Base-by-base conservation (phyloP, 2,797 vertebrate species). In the Luscinia luscinia region DNA sequence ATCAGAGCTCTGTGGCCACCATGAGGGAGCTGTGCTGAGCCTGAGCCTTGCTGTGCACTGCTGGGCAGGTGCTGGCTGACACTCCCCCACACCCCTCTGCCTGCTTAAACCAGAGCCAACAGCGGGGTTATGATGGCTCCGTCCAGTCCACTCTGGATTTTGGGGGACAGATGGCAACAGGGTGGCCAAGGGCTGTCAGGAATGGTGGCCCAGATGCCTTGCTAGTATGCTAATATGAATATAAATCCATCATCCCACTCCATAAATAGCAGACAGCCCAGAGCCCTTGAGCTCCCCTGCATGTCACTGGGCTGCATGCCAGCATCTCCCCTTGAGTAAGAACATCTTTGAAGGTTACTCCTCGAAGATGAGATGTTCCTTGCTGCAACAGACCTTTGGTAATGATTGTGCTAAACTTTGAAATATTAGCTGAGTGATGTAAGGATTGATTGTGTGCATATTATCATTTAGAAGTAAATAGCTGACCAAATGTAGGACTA, bases 11-110 rank as follows among this genome's bases (percentile, higher is more conserved):
- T 40, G 8, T 4, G 43, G 20, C 2, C 57, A 27, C 24, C 48
- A 11, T 5, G 17, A 15, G 7, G 9, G 21, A 48, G 11, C 21
- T 57, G 38, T 51, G 16, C 64, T 55, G 23, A 23, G 15, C 14
- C 1, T 8, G 10, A 66, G 4, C 10, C 18, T 54, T 4, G 0
- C 21, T n/a, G 34, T 10, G 9, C 4, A 0, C 10, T 32, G 7
- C 36, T 21, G 40, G 18, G 18, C 14, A 17, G 30, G 4, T 18
- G 27, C 8, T 61, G 46, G 12, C 10, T 91, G 41, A 61, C 18
- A 6, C n/a, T 16, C 10, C 0, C 13, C n/a, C 21, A 32, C 4
- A 8, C 22, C 3, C 3, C 10, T 5, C 24, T 9, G 21, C 38
- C 24, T 23, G 45, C 30, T 40, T 27, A 4, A 40, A 15, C 18